These are phyloP conservation scores for Ammodytes marinus DNA, from an alignment of 2,113 vertebrate species.

Conservation along the genomic window DNA sequence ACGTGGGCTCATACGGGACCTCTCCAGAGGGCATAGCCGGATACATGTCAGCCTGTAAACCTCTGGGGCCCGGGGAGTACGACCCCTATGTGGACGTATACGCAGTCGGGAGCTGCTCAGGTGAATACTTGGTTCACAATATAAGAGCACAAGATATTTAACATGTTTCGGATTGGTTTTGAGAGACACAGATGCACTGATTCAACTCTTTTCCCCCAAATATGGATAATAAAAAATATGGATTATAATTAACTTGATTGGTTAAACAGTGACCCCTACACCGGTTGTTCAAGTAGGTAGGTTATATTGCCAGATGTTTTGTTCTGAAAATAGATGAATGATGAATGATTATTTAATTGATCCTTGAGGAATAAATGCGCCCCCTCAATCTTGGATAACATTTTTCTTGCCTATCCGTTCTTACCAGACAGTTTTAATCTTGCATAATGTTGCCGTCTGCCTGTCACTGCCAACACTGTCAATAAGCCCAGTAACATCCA, in stretches of 20 bases:
- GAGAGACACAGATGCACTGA: neutral
- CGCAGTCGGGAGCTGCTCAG: constrained; percentile 87
- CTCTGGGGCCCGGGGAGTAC: constrained; percentile 91
- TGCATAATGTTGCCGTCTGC: neutral
- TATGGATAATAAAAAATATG: too few relatives aligned
- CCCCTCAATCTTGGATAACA: too few relatives aligned
- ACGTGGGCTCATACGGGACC: constrained; percentile 88
- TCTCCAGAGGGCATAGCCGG: constrained; percentile 92
- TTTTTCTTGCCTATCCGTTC: too few relatives aligned
- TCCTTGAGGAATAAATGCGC: too few relatives aligned
- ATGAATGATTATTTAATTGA: too few relatives aligned
- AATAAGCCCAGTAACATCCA: neutral
- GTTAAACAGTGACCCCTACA: too few relatives aligned
- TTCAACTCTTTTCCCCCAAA: too few relatives aligned
- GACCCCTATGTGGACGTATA: constrained; percentile 92
- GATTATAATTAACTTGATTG: too few relatives aligned
- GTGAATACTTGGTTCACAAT: constrained; percentile 71
- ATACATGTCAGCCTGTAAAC: constrained; percentile 89
- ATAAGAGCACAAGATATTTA: neutral
- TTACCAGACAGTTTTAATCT: neutral
- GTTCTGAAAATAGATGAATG: too few relatives aligned
- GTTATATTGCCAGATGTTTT: too few relatives aligned
- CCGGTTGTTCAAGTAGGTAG: too few relatives aligned
- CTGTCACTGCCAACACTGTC: neutral
- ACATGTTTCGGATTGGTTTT: neutral